phyloP scores from a whole-genome alignment of 2,113 vertebrate genomes.

The Bubo bubo region DNA sequence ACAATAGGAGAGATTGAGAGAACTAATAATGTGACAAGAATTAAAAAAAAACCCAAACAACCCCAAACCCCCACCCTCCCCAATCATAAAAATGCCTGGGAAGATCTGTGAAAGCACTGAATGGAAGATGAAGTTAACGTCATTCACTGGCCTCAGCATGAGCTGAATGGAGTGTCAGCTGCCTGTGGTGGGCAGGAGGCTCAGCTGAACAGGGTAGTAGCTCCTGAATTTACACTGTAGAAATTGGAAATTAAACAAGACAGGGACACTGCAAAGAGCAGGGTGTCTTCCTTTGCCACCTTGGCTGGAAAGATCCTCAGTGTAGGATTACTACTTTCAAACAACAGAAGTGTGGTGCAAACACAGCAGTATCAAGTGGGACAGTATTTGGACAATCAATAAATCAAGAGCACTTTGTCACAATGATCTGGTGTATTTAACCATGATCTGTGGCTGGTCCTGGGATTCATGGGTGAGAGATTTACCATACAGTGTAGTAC shows the following conservation, averaged over 20 bases:
- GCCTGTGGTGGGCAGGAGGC: neutral
- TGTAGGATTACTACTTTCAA: neutral
- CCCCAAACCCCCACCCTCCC: too few relatives aligned
- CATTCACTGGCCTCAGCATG: accelerated
- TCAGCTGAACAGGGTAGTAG: neutral
- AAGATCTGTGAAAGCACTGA: neutral
- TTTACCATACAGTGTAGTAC: neutral
- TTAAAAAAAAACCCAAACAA: neutral
- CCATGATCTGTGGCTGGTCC: neutral
- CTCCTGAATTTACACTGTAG: accelerated
- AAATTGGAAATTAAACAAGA: neutral
- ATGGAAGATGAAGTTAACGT: accelerated
- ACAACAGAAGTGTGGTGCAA: too few relatives aligned
- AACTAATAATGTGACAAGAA: neutral
- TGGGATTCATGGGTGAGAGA: neutral
- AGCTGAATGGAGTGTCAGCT: neutral
- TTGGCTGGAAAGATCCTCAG: neutral
- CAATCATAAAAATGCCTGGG: neutral
- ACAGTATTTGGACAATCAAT: accelerated
- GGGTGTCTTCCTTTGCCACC: neutral
- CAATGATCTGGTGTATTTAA: neutral
- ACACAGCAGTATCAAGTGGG: accelerated
- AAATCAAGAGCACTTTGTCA: neutral
- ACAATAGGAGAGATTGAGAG: accelerated
- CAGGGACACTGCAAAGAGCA: neutral